Conservation (phyloP, 2,113 vertebrate genomes). For the Actenoides lindsayi region DNA sequence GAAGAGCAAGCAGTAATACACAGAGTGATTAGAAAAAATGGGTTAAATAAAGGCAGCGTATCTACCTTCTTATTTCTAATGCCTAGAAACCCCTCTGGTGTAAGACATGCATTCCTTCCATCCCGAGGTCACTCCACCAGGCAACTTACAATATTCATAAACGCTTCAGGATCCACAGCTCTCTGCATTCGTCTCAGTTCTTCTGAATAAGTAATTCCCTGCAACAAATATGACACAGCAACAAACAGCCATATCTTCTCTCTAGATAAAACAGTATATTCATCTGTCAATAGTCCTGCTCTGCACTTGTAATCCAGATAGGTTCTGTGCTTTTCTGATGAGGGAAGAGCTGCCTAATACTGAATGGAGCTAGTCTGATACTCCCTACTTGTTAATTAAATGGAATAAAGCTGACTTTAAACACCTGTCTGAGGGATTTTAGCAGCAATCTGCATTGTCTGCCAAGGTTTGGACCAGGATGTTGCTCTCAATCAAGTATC, state of each 20-base stretch:
- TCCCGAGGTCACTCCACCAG: not conserved
- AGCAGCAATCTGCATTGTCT: not conserved
- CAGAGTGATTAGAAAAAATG: not conserved
- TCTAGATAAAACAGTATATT: not conserved
- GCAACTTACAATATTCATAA: constrained; percentile 17
- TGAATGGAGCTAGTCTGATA: not conserved
- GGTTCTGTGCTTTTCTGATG: not conserved
- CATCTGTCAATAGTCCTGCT: not conserved
- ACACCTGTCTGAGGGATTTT: rapidly evolving
- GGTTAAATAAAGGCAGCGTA: not conserved
- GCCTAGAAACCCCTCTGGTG: not conserved
- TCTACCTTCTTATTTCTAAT: not conserved
- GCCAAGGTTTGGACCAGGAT: not conserved
- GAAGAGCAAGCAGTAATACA: not conserved
- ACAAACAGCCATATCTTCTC: constrained; percentile 30
- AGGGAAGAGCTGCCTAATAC: not conserved
- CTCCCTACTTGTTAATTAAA: not conserved
- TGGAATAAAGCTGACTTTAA: not conserved
- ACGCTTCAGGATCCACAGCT: constrained; percentile 6
- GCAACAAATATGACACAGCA: not conserved
- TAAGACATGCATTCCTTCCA: not conserved
- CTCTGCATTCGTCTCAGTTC: not conserved
- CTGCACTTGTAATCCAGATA: not conserved
- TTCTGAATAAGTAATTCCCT: not conserved
- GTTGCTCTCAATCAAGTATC: not conserved